Conservation (phyloP, 2,797 vertebrate species). For the Mus caroli region DNA sequence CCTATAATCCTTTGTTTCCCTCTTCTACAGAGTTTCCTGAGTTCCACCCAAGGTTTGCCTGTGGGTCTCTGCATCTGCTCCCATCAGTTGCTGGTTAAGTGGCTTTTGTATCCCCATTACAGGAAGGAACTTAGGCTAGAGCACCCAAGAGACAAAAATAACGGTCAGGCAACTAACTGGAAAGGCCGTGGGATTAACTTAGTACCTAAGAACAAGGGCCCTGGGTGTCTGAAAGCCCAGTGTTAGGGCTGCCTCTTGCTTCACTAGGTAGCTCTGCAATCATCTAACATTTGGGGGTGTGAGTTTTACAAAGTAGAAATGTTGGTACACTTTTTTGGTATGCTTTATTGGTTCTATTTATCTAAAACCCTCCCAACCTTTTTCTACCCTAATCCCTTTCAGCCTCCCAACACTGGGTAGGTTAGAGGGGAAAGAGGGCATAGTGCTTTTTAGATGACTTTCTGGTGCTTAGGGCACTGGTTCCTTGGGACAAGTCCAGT, state of each 20-base stretch:
- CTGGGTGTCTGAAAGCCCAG: neutral
- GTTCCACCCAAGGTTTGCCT: neutral
- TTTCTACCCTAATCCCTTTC: too few species aligned
- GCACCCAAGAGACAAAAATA: neutral
- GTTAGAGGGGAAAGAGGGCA: too few species aligned
- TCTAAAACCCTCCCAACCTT: too few species aligned
- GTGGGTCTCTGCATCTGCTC: neutral
- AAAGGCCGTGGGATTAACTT: neutral
- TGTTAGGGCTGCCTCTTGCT: neutral
- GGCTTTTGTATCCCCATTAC: neutral
- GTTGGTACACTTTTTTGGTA: too few species aligned
- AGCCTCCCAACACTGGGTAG: too few species aligned
- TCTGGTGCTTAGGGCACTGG: too few species aligned
- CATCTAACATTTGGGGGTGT: neutral
- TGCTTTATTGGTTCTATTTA: too few species aligned
- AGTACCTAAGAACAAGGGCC: too few species aligned
- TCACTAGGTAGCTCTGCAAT: neutral
- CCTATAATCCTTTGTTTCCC: neutral
- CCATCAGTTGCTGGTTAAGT: neutral
- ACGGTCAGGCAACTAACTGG: too few species aligned
- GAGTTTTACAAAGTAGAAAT: neutral
- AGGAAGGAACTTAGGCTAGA: neutral
- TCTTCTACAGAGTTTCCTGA: neutral
- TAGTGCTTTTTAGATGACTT: too few species aligned
- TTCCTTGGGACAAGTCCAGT: too few species aligned